phyloP scores from a whole-genome alignment of 2,888 invertebrate genomes.

The Spatulosminthurus flaviceps region DNA sequence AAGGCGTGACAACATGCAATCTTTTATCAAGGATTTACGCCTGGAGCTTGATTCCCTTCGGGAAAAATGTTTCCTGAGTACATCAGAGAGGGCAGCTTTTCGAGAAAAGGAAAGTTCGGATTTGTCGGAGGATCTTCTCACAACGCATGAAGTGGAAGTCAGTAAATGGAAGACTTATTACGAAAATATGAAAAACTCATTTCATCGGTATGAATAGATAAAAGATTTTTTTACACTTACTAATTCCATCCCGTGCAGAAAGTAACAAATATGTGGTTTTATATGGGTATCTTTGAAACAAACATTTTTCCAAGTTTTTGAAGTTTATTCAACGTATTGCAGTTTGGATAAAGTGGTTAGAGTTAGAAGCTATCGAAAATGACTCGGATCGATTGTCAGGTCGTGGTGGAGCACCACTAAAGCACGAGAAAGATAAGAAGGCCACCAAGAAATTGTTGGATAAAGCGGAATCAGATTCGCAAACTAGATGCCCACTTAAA shows the following conservation, averaged over 20 bases:
- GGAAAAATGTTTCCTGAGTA: slow-evolving; percentile 30
- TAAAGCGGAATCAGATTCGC: slow-evolving; percentile 38
- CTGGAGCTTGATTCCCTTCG: slow-evolving; percentile 29
- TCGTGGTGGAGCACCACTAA: slow-evolving; percentile 40
- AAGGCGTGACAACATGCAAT: slow-evolving; percentile 32
- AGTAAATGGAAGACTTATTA: slow-evolving; percentile 38
- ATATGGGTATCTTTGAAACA: no score
- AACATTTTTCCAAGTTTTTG: not conserved
- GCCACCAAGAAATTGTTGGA: slow-evolving; percentile 34
- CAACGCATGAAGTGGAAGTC: slow-evolving; percentile 33
- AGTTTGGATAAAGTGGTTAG: slow-evolving; percentile 34
- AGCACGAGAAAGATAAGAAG: slow-evolving; percentile 45
- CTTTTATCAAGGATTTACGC: slow-evolving; percentile 37
- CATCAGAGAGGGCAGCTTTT: not conserved
- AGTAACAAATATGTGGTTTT: not conserved
- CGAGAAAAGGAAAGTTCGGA: slow-evolving; percentile 15
- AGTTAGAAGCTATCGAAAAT: slow-evolving; percentile 44
- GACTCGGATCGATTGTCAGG: slow-evolving; percentile 32
- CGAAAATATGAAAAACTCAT: slow-evolving; percentile 33
- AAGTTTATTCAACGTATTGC: not conserved
- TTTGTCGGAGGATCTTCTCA: slow-evolving; percentile 36
- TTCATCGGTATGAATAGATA: slow-evolving; percentile 16
- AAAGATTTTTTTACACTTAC: no score
- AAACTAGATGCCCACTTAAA: slow-evolving; percentile 22
- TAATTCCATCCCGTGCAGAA: no score